Base-by-base conservation (phyloP, 2,797 vertebrate genomes). In the Helicolenus hilgendorfi region DNA sequence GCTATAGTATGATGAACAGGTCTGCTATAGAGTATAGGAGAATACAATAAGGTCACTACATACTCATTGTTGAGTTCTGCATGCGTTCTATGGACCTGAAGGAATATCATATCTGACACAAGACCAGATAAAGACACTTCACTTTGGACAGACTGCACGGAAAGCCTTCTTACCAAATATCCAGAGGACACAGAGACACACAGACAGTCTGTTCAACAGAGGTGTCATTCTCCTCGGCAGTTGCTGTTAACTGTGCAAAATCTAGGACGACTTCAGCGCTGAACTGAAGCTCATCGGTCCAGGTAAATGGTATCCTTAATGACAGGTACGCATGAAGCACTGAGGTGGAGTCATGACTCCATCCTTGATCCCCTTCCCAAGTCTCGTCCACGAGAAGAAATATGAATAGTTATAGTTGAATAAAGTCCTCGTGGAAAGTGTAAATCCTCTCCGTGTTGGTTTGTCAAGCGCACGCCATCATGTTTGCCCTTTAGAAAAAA, bases 191-290 rank as follows among this genome's bases (percentile, higher is more conserved):
- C 76, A 89, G 68, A 96, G 80, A 93, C 87, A 78, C 69, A 88
- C 63, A 31, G 36, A 75, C 29, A 93, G 81, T 27, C 56, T 35
- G 70, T 26, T 77, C 71, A 91, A 85, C 87, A 77, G 81, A 85
- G 88, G 73, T 81, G 85, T 90, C 96, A 96, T 97, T 77, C 90
- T 97, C 88, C 83, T 68, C 56, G 14, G 75, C 18, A 53, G 86
- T 59, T 31, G 9, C 56, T 79, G 45, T 74, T 67, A 79, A 62
- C 53, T 84, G 15, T 26, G 59, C 72, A 73, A 58, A 79, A 58
- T 56, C 33, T 78, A 65, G 67, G 72, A 65, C 14, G 10, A 10
- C 62, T 79, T 87, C 83, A 86, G 80, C 20, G 35, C 68, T 8
- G 78, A 68, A 58, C 0, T 0, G 38, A 89, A 78, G 74, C 74